These are phyloP conservation scores for Sakesphorus luctuosus DNA, from an alignment of 2,113 vertebrate species.

Conservation along the genomic window DNA sequence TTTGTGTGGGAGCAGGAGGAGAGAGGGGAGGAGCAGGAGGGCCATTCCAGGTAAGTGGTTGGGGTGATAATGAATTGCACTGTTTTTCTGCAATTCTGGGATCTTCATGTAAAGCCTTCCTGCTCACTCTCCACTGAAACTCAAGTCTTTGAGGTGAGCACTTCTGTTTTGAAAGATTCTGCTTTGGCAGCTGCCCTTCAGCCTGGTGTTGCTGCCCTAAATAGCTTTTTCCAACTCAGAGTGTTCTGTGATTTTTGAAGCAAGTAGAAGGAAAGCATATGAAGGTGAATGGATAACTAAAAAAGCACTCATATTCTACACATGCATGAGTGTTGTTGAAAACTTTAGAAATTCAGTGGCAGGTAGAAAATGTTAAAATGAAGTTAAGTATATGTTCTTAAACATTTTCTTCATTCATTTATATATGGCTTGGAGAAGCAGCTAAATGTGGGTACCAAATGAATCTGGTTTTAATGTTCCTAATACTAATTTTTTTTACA, in stretches of 20 bases:
- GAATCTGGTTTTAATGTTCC: background rate
- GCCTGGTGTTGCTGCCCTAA: background rate
- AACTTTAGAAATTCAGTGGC: background rate
- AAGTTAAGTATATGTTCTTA: background rate
- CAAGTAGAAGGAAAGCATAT: background rate
- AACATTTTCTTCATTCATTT: background rate
- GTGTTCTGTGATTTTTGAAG: background rate
- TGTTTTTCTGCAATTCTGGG: background rate
- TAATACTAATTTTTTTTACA: conserved; percentile 23
- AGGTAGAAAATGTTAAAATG: background rate
- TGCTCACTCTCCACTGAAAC: background rate
- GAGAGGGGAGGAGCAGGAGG: background rate
- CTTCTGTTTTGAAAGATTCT: background rate
- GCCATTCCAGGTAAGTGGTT: background rate
- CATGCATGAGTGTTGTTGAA: background rate
- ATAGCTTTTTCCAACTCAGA: background rate
- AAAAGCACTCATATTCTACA: background rate
- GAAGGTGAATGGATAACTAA: background rate
- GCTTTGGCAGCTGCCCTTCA: background rate
- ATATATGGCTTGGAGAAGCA: background rate
- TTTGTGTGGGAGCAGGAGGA: background rate
- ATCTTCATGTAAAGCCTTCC: background rate
- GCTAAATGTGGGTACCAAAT: background rate
- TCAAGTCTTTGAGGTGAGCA: background rate
- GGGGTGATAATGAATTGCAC: background rate